These are phyloP conservation scores for Stenoptilia bipunctidactyla DNA, from an alignment of 2,888 invertebrate genomes.

Conservation along the genomic window DNA sequence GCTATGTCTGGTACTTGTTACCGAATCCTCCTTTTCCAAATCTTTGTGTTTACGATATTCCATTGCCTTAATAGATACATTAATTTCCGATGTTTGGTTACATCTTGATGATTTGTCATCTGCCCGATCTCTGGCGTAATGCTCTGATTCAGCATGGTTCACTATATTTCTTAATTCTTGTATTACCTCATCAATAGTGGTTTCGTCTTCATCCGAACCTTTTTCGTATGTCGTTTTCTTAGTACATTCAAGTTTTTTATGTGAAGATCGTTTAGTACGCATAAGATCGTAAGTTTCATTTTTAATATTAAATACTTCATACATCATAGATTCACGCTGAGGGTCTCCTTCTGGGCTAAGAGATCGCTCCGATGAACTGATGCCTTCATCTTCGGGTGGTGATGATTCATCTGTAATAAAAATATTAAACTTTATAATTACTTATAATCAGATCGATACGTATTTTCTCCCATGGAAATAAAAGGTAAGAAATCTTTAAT, in stretches of 20 bases:
- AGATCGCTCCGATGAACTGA: constrained; percentile 87
- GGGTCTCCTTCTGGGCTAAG: constrained; percentile 79
- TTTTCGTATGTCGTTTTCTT: constrained; percentile 34
- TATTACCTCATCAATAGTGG: constrained; percentile 89
- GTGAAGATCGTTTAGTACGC: constrained; percentile 49
- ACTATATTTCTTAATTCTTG: constrained; percentile 88
- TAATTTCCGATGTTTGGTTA: constrained; percentile 54
- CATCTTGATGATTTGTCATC: constrained; percentile 47
- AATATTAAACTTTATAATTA: neutral
- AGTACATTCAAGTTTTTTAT: constrained; percentile 45
- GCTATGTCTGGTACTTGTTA: constrained; percentile 65
- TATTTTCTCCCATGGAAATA: too few species aligned
- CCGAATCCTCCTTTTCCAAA: constrained; percentile 62
- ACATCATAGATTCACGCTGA: constrained; percentile 72
- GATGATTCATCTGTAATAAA: constrained; percentile 71
- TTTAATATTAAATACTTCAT: constrained; percentile 66
- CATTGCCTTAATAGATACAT: constrained; percentile 38
- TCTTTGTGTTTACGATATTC: constrained; percentile 44
- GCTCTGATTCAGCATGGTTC: constrained; percentile 84
- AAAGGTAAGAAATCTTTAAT: too few species aligned
- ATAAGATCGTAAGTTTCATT: constrained; percentile 68
- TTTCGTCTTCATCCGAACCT: constrained; percentile 77
- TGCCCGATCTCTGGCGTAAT: constrained; percentile 53
- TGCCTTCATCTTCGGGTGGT: constrained; percentile 89
- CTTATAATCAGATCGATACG: too few species aligned